Evolutionary conservation across 2,888 invertebrate species (phyloP).

Genomic region (Calameuta pallipes): DNA sequence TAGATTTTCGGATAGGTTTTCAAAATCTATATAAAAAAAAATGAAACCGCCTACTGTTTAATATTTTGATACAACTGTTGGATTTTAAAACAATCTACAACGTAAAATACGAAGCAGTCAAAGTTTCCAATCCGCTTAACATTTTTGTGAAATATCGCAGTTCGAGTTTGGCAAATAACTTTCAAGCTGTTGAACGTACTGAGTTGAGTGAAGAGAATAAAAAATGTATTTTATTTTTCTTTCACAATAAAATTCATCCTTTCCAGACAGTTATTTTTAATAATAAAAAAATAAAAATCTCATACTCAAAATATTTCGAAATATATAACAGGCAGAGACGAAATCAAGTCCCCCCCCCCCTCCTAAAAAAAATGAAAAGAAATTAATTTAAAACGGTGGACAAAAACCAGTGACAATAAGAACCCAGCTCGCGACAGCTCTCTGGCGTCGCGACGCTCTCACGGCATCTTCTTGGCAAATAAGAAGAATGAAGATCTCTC

Average conservation of each 20-base stretch:
- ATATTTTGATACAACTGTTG: neutral
- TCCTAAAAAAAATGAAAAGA: too few relatives aligned
- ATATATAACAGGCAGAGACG: neutral
- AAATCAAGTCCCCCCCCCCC: too few relatives aligned
- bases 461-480: neutral
- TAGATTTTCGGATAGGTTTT: too few relatives aligned
- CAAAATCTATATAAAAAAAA: too few relatives aligned
- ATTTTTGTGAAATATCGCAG: neutral
- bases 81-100: neutral
- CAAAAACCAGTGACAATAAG: neutral
- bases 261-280: neutral
- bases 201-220: neutral
- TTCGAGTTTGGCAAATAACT: neutral
- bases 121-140: neutral
- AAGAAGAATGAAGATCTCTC: neutral
- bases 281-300: neutral
- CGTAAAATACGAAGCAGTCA: neutral
- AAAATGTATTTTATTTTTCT: neutral
- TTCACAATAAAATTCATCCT: neutral
- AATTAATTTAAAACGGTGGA: neutral
- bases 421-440: neutral
- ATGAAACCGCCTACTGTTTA: neutral
- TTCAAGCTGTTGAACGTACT: neutral
- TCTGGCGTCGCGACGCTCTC: neutral
- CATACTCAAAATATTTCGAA: neutral